Evolutionary conservation across 2,113 vertebrate genomes (phyloP), one percentile per base, ranked within the genome.

Genomic region (Hymenochirus boettgeri): DNA sequence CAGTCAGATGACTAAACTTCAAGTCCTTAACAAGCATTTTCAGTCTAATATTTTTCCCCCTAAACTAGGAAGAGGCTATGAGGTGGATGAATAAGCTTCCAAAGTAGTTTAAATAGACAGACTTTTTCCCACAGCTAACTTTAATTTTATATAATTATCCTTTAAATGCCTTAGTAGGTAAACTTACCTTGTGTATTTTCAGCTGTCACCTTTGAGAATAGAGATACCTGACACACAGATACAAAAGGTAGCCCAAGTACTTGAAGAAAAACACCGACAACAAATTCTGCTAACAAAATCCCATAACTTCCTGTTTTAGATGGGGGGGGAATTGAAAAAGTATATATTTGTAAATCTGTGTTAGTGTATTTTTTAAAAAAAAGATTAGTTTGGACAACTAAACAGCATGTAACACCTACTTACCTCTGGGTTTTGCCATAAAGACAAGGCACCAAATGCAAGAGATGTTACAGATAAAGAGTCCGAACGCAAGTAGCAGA

Each of bases 131-230:
- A n/a, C n/a, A n/a, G n/a, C n/a, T n/a, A n/a, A n/a, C n/a, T n/a
- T n/a, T n/a, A n/a, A n/a, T n/a, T n/a, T n/a, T n/a, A n/a, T n/a
- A n/a, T n/a, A n/a, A n/a, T n/a, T n/a, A n/a, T n/a, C n/a, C n/a
- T n/a, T n/a, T n/a, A n/a, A n/a, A n/a, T n/a, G n/a, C n/a, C n/a
- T n/a, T n/a, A n/a, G 7, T 6, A 2, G 18, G 10, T 27, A 7
- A 35, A 22, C 80, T 82, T 67, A 90, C 90, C 90, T 77, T 92
- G 90, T 1, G 88, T 91, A 71, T 74, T 87, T 74, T 86, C 86
- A 7, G 87, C 72, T 1, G 90, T 92, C 24, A 91, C 75, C 82
- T 91, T 92, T 31, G 89, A 91, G 69, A 91, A 92, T 19, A 92
- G 87, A 8, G 89, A 91, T 46, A 92, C 83, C 70, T 91, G 89